These are phyloP conservation scores for Merops nubicus DNA, from an alignment of 2,113 vertebrate genomes.

Conservation along the genomic window DNA sequence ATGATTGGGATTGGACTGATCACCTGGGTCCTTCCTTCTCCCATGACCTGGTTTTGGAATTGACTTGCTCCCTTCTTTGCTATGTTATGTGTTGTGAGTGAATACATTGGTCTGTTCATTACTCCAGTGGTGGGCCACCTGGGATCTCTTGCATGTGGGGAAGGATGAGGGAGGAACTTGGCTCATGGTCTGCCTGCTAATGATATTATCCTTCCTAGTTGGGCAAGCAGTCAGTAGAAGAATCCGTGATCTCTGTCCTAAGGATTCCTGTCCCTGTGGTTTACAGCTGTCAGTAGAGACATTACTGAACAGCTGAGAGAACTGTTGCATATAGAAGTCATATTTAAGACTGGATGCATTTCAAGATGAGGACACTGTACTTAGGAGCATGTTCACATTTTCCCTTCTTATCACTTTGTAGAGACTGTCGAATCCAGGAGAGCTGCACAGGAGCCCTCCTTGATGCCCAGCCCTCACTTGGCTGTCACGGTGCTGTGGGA, in stretches of 20 bases:
- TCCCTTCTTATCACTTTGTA: neutral
- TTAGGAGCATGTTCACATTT: neutral
- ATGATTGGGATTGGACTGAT: too few species aligned
- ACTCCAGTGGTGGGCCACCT: too few species aligned
- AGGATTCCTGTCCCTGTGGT: neutral
- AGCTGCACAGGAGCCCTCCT: neutral
- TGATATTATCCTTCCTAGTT: too few species aligned
- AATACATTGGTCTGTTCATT: too few species aligned
- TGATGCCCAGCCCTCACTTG: neutral
- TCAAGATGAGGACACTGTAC: neutral
- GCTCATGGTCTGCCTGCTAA: too few species aligned
- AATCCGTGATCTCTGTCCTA: neutral
- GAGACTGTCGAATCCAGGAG: neutral
- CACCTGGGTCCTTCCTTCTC: too few species aligned
- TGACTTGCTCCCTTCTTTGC: too few species aligned
- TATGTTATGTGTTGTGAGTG: too few species aligned
- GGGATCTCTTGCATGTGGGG: too few species aligned
- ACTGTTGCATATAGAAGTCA: neutral
- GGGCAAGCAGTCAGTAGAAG: too few species aligned
- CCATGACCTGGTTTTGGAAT: too few species aligned
- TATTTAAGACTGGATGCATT: neutral
- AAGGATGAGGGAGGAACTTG: too few species aligned
- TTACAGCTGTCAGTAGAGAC: neutral
- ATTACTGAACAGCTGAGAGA: neutral
- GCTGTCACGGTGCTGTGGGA: fast-evolving